Base-by-base conservation (phyloP, 2,888 invertebrate genomes). In the Sericinus montela region DNA sequence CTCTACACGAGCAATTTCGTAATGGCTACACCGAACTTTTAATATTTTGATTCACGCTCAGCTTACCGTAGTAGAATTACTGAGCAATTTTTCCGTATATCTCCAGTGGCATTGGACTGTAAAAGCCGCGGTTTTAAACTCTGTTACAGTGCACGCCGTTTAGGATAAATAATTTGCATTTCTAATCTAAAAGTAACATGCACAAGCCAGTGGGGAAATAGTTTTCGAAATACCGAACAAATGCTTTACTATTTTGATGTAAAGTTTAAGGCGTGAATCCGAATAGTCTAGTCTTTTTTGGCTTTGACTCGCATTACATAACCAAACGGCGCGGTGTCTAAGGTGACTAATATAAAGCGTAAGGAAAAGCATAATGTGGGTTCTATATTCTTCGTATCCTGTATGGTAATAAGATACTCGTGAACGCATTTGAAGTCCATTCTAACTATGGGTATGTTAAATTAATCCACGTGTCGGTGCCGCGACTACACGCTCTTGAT, bases 1-100 rank as follows among this genome's bases (percentile, higher is more conserved):
- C 32, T 15, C 16, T 44, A 39, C 39, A 55, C 59, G 60, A 56
- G 57, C 51, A 44, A 50, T 64, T 63, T 58, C 59, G 58, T 65
- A 62, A 71, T 67, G 54, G 48, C 54, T 59, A 53, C 56, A 56
- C 60, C 56, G 57, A 61, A 57, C 58, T 61, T 65, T 69, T 70
- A 51, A 54, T 70, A 69, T 65, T 69, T 68, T 66, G 58, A 67
- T 77, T 72, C 68, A 74, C 72, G 75, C 75, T 73, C 73, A 72
- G 72, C 62, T 67, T 65, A 60, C 48, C 59, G 54, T 64, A 5
- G 57, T 53, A 52, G 56, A 53, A 36, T 38, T 36, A 23, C 11
- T 11, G 9, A 14, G 34, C 28, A 15, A 45, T 41, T 50, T 23
- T 37, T 11, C 30, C 19, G 15, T 47, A 8, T 35, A 29, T 30